phyloP scores from a whole-genome alignment of 2,888 invertebrate genomes.

The Lasioglossum calceatum region DNA sequence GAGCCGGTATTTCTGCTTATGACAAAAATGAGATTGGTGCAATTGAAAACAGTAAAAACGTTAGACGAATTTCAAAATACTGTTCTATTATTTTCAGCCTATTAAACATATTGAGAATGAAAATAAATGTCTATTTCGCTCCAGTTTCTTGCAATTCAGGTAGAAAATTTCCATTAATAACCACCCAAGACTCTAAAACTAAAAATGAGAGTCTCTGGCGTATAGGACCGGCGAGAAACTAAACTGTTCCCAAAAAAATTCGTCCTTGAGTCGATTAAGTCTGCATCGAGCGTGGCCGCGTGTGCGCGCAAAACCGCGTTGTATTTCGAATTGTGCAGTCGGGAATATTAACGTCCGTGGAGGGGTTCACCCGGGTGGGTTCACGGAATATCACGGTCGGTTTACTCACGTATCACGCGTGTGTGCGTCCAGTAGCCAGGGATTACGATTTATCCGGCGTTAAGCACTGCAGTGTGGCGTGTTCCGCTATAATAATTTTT shows the following conservation, averaged over 20 bases:
- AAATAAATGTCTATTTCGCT: too few species aligned
- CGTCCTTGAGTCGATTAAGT: neutral
- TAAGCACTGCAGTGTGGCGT: slow-evolving; percentile 57
- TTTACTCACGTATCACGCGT: slow-evolving; percentile 42
- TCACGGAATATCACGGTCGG: slow-evolving; percentile 9
- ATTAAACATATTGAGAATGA: too few species aligned
- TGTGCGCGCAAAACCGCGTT: neutral
- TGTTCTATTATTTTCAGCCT: too few species aligned
- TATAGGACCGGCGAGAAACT: neutral
- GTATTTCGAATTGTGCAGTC: neutral
- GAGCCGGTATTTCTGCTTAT: neutral
- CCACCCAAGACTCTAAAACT: neutral
- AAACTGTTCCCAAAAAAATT: neutral
- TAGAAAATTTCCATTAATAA: neutral
- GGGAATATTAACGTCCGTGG: neutral
- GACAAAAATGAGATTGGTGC: too few species aligned
- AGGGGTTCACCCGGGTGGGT: neutral
- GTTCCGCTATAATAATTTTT: slow-evolving; percentile 21
- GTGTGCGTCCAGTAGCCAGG: slow-evolving; percentile 29
- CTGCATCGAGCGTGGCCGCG: neutral
- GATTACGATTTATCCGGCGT: slow-evolving; percentile 56
- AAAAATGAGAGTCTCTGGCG: neutral
- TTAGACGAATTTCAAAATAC: too few species aligned
- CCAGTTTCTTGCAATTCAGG: too few species aligned
- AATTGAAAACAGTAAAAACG: too few species aligned